Evolutionary conservation across 2,797 vertebrate species (phyloP), one percentile per base, ranked within the genome.

Genomic region (Brachyrhaphis roseni): DNA sequence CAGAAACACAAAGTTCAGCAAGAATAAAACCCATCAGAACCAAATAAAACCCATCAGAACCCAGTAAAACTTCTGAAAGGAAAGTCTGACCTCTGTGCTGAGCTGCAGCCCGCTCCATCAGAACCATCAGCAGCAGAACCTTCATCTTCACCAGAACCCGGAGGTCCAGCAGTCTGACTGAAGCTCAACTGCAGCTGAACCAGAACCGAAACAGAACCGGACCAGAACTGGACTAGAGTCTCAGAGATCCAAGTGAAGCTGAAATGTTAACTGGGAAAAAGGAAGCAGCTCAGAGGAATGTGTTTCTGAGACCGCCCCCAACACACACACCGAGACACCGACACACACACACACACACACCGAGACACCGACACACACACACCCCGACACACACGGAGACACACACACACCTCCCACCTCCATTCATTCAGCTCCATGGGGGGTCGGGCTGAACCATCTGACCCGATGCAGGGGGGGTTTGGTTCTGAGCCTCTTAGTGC

Each of bases 81-180:
- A 43, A 39, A 8, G 0, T 76, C 90, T 91, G 53, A 94, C 93
- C 93, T 91, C 88, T 90, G 34, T 91, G 86, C 64, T 92, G 91
- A 73, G 87, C 86, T 39, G 72, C 77, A 26, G 72, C 41, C 71
- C n/a, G 68, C 49, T 86, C 82, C 82, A 90, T 77, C 80, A 90
- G 16, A 83, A 92, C 1, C 86, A 91, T 16, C 74, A 91, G 13
- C 74, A 91, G 18, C 39, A 93, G 43, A 77, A 91, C 8, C 81
- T 89, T 88, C 91, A 92, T 92, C 47, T 79, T 77, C 80, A 57
- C 62, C 31, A 36, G 75, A 46, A 45, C 8, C 39, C n/a, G 26
- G 70, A 0, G 3, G 3, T 43, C 66, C 59, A 36, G 39, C n/a
- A 53, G 47, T 15, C 26, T n/a, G 20, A 71, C 28, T 70, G n/a